phyloP scores from a whole-genome alignment of 2,113 vertebrate species.

The Balaeniceps rex region DNA sequence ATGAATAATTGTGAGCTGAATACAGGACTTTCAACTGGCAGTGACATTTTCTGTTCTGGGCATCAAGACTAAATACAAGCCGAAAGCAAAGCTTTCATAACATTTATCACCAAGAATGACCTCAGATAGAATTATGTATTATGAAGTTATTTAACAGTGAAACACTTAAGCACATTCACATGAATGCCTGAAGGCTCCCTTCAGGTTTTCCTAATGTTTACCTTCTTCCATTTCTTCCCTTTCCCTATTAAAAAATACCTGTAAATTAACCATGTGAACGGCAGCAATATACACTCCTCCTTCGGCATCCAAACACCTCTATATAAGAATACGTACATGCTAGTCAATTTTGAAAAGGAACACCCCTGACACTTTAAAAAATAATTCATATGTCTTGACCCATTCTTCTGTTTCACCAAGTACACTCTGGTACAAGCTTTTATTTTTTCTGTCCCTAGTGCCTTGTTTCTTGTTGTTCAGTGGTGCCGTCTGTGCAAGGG shows the following conservation, averaged over 20 bases:
- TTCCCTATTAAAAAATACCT: background rate
- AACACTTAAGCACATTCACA: background rate
- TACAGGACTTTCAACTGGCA: background rate
- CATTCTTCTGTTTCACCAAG: background rate
- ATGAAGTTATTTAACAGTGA: background rate
- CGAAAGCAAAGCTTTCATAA: background rate
- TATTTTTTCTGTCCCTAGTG: background rate
- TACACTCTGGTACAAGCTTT: background rate
- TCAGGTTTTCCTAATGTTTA: background rate
- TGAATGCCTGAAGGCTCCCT: background rate
- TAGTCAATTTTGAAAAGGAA: background rate
- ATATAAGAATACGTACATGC: rapidly evolving
- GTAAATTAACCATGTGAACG: background rate
- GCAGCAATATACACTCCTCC: background rate
- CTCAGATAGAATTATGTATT: background rate
- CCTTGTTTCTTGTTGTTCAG: background rate
- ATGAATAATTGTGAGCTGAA: background rate
- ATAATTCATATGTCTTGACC: rapidly evolving
- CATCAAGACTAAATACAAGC: background rate
- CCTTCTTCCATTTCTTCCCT: background rate
- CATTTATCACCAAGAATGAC: background rate
- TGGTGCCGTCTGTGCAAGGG: background rate
- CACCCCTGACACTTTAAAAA: background rate
- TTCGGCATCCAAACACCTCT: background rate
- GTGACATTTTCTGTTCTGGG: background rate